These are phyloP conservation scores for Agelastica alni DNA, from an alignment of 2,888 invertebrate genomes.

Conservation along the genomic window DNA sequence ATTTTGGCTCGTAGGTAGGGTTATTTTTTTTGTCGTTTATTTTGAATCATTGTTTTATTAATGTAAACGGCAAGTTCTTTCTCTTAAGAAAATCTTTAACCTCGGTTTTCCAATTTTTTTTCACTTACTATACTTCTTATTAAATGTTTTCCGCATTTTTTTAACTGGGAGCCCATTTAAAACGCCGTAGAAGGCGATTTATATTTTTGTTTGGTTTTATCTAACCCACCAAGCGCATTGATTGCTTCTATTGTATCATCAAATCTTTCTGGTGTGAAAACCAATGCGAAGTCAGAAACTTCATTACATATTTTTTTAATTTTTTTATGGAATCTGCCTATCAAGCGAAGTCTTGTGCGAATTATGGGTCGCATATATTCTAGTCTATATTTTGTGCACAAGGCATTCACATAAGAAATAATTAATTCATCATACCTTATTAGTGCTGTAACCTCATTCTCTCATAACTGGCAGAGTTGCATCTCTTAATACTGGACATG, in stretches of 20 bases:
- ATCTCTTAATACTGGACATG: constrained; percentile 22
- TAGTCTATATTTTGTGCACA: constrained; percentile 32
- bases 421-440: constrained; percentile 37
- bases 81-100: constrained; percentile 22
- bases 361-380: constrained; percentile 32
- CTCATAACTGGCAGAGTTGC: constrained; percentile 33
- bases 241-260: constrained; percentile 21
- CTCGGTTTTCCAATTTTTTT: constrained; percentile 14
- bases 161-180: constrained; percentile 31
- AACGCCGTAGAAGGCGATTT: constrained; percentile 25
- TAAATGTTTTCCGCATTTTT: constrained; percentile 26
- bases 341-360: constrained; percentile 13
- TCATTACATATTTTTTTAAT: constrained; percentile 7
- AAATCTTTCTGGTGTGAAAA: constrained; percentile 28
- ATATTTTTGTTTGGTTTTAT: constrained; percentile 20
- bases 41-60: constrained; percentile 22
- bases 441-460: constrained; percentile 29
- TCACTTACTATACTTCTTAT: constrained; percentile 28
- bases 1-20: constrained; percentile 13
- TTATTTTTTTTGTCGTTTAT: constrained; percentile 20
- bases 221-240: constrained; percentile 15
- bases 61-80: constrained; percentile 14
- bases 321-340: constrained; percentile 21
- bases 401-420: constrained; percentile 34
- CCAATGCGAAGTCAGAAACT: constrained; percentile 18